Conservation (phyloP, 2,888 invertebrate species). For the Pollenia angustigena region DNA sequence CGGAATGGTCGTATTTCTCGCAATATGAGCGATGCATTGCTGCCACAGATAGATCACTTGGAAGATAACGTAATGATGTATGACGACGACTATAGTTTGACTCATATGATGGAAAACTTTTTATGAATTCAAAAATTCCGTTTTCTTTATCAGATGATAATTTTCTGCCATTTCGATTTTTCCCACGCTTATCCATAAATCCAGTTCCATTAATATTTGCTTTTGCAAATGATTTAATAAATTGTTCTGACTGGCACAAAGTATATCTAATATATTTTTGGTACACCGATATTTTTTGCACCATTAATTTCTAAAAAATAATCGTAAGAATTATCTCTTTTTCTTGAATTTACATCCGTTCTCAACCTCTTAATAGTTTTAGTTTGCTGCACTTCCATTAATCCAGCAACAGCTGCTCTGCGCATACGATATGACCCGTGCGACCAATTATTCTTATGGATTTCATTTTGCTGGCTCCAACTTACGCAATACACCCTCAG, state of each 20-base stretch:
- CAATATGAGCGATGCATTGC: conserved; percentile 13
- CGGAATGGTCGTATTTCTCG: conserved; percentile 18
- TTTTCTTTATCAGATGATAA: conserved; percentile 18
- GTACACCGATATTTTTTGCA: neutral
- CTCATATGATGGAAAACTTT: conserved; percentile 27
- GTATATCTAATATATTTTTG: conserved; percentile 22
- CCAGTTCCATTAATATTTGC: conserved; percentile 28
- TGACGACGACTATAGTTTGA: conserved; percentile 30
- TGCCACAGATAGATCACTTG: conserved; percentile 24
- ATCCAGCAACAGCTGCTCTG: conserved; percentile 20
- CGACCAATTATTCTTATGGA: conserved; percentile 28
- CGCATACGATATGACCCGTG: conserved; percentile 29
- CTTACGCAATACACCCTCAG: neutral
- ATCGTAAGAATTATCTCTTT: conserved; percentile 7
- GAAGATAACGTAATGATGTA: conserved; percentile 21
- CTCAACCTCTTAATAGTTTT: neutral
- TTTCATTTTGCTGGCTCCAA: neutral
- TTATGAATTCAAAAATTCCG: conserved; percentile 28
- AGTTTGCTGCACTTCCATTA: conserved; percentile 19
- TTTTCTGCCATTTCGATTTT: conserved; percentile 34
- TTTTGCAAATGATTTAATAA: conserved; percentile 21
- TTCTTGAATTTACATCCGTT: conserved; percentile 28
- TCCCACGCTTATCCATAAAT: conserved; percentile 31
- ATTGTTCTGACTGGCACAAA: conserved; percentile 13
- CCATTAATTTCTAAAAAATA: conserved; percentile 8